These are phyloP conservation scores for Noctua fimbriata DNA, from an alignment of 2,888 invertebrate species.

Conservation along the genomic window DNA sequence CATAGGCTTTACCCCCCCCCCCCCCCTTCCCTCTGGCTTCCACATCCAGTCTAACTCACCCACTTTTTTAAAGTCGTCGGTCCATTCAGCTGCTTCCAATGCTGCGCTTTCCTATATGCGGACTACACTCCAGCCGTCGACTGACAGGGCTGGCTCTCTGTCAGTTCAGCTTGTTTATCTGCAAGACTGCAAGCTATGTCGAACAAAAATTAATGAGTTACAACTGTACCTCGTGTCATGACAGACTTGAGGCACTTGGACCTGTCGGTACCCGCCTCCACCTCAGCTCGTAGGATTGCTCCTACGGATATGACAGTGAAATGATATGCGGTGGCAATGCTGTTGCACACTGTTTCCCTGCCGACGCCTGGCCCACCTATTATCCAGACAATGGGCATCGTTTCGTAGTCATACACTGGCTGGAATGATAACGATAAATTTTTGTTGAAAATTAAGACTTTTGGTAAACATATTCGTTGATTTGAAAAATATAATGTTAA, in stretches of 20 bases:
- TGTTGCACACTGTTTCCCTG: constrained; percentile 98
- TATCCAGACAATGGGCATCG: constrained; percentile 49
- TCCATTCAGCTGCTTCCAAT: neutral
- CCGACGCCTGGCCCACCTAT: constrained; percentile 96
- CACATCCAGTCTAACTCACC: neutral
- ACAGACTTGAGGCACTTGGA: constrained; percentile 95
- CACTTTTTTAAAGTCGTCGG: neutral
- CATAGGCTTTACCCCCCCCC: too few relatives aligned
- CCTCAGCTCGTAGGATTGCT: constrained; percentile 97
- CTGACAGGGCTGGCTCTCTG: neutral
- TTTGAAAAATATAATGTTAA: neutral
- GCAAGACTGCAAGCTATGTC: neutral
- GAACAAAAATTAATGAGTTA: neutral
- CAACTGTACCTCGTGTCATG: constrained; percentile 94
- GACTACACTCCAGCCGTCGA: neutral
- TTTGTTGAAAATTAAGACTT: too few relatives aligned
- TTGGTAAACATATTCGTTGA: neutral
- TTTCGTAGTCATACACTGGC: constrained; percentile 37
- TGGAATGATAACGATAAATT: constrained; percentile 3
- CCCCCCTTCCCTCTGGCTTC: neutral
- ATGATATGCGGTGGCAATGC: constrained; percentile 96
- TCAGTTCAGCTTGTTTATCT: neutral
- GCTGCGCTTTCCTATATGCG: neutral
- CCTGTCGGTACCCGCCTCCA: constrained; percentile 95
- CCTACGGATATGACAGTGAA: constrained; percentile 98